Base-by-base conservation (phyloP, 2,888 invertebrate species). In the Tuta absoluta region DNA sequence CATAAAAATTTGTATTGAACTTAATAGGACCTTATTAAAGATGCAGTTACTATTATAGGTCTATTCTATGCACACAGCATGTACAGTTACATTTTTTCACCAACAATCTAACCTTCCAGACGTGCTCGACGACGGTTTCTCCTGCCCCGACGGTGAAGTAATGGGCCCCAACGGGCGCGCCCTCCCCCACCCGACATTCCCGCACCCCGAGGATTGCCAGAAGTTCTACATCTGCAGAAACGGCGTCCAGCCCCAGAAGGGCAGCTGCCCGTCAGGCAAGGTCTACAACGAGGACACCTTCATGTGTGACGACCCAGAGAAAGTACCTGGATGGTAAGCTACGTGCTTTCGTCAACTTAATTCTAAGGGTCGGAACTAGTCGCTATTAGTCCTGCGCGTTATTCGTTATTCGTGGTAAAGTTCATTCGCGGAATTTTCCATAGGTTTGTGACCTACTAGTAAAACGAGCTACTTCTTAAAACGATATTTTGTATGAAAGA, bases 171-270 rank as follows among this genome's bases (percentile, higher is more conserved):
- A 93, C 66, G 95, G 95, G 12, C 92, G 95, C 63, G 92, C 93
- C 0, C 87, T 95, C 1, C 95, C 95, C 0, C 96, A 96, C 84
- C 96, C 96, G 0, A 95, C 95, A 0, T 96, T 93, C 88, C 93
- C 96, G 1, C 95, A 96, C 85, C 95, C 95, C 0, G 94, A 95
- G 24, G 96, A 96, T 82, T 96, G 96, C 80, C 94, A 95, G 78
- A 96, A 95, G 80, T 96, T 96, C 91, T 96, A 95, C 89, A 96
- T 96, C 75, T 96, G 96, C 85, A 92, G 95, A 69, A 95, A 95
- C 74, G 95, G 95, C 0, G 93, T 95, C 2, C 94, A 93, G 73
- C 96, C 96, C 0, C 95, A 96, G 79, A 94, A 94, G 76, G 95
- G 95, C 7, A 94, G 95, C 73, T 96, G 96, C 77, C 93, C 94